Evolutionary conservation across 1,140 invertebrate genomes (phyloP).

Genomic region (Pogonus chalceus): DNA sequence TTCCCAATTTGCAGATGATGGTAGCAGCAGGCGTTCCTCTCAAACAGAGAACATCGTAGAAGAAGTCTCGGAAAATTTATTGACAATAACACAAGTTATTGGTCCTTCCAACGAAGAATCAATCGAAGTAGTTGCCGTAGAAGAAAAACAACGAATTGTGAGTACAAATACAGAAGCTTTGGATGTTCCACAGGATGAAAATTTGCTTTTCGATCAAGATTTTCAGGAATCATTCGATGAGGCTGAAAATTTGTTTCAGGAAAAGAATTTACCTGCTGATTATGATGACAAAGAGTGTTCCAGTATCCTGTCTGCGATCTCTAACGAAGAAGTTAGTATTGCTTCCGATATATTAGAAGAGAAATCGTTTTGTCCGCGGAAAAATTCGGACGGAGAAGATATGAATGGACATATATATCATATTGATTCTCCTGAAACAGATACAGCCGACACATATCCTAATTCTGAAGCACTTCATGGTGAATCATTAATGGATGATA

Average conservation of each 20-base stretch:
- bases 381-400: conserved; percentile 38
- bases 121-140: background rate
- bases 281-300: conserved; percentile 35
- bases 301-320: conserved; percentile 53
- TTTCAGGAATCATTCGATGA: background rate
- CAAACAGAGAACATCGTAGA: background rate
- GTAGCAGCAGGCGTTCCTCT: conserved; percentile 45
- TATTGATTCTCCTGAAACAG: conserved; percentile 73
- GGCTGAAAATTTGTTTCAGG: background rate
- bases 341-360: conserved; percentile 51
- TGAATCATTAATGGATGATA: conserved; percentile 64
- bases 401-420: conserved; percentile 54
- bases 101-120: background rate
- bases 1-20: conserved; percentile 61
- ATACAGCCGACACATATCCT: conserved; percentile 59
- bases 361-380: conserved; percentile 36
- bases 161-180: background rate
- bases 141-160: background rate
- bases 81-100: background rate
- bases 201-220: background rate
- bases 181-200: background rate
- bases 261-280: background rate
- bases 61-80: background rate
- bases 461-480: conserved; percentile 58
- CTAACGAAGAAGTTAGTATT: conserved; percentile 56